These are phyloP conservation scores for Zaprionus kolodkinae DNA, from an alignment of 1,140 invertebrate species.

Conservation along the genomic window DNA sequence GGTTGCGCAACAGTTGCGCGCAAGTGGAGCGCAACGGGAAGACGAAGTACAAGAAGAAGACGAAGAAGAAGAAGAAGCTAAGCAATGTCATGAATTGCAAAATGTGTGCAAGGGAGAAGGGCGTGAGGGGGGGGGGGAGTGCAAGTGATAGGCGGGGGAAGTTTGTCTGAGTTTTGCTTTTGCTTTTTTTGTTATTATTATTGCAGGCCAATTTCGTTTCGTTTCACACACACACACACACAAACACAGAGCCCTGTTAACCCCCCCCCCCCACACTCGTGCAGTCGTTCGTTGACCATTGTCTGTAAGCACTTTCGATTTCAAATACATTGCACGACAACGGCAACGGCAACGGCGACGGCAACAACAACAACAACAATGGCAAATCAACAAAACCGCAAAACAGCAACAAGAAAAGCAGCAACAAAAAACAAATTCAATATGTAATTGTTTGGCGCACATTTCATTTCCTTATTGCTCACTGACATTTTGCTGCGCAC, in stretches of 20 bases:
- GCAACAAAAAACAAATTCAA: conserved; percentile 50
- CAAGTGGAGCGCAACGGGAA: conserved; percentile 57
- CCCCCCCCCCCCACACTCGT: not conserved
- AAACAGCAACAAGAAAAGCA: conserved; percentile 24
- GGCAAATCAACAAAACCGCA: conserved; percentile 14
- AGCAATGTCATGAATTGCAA: conserved; percentile 59
- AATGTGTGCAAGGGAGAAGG: conserved; percentile 11
- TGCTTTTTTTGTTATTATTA: too few relatives aligned
- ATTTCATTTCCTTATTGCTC: conserved; percentile 83
- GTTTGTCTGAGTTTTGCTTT: not conserved
- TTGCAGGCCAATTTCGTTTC: not conserved
- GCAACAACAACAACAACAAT: conserved; percentile 24
- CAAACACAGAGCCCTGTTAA: conserved; percentile 12
- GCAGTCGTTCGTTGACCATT: conserved; percentile 44
- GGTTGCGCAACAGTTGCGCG: conserved; percentile 52
- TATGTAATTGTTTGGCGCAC: conserved; percentile 78
- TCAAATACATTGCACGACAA: conserved; percentile 47
- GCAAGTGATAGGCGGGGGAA: not conserved
- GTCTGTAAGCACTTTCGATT: conserved; percentile 55
- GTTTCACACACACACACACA: conserved; percentile 3
- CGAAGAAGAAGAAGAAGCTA: conserved; percentile 20
- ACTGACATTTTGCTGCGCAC: conserved; percentile 72
- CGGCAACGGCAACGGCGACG: conserved; percentile 25
- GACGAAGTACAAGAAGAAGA: not conserved
- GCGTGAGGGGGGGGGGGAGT: not conserved